Conservation (phyloP, 2,113 vertebrate species). For the Psephotus haematonotus region DNA sequence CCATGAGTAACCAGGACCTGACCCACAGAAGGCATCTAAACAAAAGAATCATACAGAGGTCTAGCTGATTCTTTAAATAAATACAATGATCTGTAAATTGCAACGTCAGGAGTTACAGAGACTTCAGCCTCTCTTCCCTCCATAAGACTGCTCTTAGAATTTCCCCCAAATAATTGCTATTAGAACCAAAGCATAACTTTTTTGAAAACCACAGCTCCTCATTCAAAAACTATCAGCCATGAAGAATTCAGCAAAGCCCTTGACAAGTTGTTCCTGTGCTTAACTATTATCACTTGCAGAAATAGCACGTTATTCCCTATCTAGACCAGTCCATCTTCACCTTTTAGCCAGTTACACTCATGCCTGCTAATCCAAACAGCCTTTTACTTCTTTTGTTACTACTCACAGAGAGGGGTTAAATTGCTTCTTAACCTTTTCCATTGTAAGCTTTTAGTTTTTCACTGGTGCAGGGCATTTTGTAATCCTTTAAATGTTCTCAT, state of each 20-base stretch:
- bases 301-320: neutral
- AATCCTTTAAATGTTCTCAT: conserved; percentile 3
- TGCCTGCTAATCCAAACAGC: neutral
- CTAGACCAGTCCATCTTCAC: neutral
- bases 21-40: neutral
- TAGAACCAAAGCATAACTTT: neutral
- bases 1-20: neutral
- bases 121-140: neutral
- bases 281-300: neutral
- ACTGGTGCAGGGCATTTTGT: neutral
- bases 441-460: neutral
- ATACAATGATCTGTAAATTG: neutral
- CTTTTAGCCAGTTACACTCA: neutral
- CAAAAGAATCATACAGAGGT: neutral
- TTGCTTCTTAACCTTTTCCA: conserved; percentile 1
- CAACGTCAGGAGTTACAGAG: neutral
- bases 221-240: neutral
- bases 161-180: neutral
- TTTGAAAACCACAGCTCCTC: neutral
- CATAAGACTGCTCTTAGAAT: neutral
- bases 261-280: neutral
- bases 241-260: neutral
- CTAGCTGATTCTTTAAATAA: neutral
- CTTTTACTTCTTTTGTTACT: neutral
- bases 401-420: neutral